phyloP scores from a whole-genome alignment of 2,797 vertebrate species.

The Borostomias antarcticus region DNA sequence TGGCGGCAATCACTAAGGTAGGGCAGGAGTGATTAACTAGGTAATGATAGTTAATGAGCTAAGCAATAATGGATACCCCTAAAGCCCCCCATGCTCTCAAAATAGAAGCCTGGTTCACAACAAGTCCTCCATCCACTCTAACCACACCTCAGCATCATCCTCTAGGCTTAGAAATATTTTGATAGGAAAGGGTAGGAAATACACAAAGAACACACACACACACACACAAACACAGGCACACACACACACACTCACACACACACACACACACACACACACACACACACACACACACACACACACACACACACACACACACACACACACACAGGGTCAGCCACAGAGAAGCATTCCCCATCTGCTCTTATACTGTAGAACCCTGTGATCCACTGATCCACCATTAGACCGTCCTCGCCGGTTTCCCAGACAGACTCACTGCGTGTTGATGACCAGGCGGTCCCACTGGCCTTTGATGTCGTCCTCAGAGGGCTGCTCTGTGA shows the following conservation, averaged over 20 bases:
- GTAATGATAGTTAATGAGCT: slow-evolving; percentile 19
- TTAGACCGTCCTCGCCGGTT: too few relatives aligned
- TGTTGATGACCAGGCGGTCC: slow-evolving; percentile 93
- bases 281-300: not conserved
- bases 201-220: too few relatives aligned
- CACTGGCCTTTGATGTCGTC: slow-evolving; percentile 95
- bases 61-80: not conserved
- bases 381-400: not conserved
- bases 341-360: too few relatives aligned
- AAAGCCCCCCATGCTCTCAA: not conserved
- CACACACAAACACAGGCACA: slow-evolving; percentile 10
- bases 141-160: too few relatives aligned
- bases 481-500: slow-evolving; percentile 92
- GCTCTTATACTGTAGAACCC: too few relatives aligned
- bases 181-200: not conserved
- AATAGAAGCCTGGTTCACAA: not conserved
- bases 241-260: not conserved
- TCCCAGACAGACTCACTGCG: slow-evolving; percentile 85
- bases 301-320: slow-evolving; percentile 11
- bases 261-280: slow-evolving; percentile 1
- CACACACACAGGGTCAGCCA: slow-evolving; percentile 5
- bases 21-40: not conserved
- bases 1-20: slow-evolving; percentile 2
- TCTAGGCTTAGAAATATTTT: not conserved
- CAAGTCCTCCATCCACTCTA: too few relatives aligned